phyloP scores from a whole-genome alignment of 2,113 vertebrate genomes.

The Podarcis muralis region DNA sequence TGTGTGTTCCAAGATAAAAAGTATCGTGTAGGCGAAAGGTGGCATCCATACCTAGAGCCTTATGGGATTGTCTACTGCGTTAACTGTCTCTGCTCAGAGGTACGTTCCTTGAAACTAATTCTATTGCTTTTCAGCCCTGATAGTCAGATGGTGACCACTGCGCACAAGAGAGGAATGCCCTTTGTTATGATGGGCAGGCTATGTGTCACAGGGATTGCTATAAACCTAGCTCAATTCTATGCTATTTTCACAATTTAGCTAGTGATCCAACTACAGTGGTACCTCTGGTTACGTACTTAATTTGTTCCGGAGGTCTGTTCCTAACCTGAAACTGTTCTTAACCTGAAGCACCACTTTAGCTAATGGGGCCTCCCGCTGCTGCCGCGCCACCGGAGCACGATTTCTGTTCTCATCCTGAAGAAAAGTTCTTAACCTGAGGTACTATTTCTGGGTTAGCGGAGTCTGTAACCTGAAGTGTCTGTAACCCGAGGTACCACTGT shows the following conservation, averaged over 20 bases:
- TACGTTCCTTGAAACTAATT: conserved; percentile 53
- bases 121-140: not conserved
- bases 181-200: not conserved
- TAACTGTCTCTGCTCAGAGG: conserved; percentile 83
- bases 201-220: not conserved
- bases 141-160: not conserved
- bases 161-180: not conserved
- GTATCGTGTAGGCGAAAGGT: conserved; percentile 81
- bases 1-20: conserved; percentile 86
- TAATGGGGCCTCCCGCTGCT: too few relatives aligned
- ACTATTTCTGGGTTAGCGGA: too few relatives aligned
- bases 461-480: too few relatives aligned
- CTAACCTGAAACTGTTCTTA: too few relatives aligned
- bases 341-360: too few relatives aligned
- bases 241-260: not conserved
- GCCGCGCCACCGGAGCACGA: accelerated
- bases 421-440: too few relatives aligned
- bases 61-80: conserved; percentile 83
- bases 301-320: too few relatives aligned
- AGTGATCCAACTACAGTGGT: not conserved
- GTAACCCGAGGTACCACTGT: too few relatives aligned
- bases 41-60: conserved; percentile 85
- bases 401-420: too few relatives aligned
- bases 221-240: not conserved
- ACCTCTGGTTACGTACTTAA: too few relatives aligned